Conservation (phyloP, 2,113 vertebrate species). For the Neogobius melanostomus region DNA sequence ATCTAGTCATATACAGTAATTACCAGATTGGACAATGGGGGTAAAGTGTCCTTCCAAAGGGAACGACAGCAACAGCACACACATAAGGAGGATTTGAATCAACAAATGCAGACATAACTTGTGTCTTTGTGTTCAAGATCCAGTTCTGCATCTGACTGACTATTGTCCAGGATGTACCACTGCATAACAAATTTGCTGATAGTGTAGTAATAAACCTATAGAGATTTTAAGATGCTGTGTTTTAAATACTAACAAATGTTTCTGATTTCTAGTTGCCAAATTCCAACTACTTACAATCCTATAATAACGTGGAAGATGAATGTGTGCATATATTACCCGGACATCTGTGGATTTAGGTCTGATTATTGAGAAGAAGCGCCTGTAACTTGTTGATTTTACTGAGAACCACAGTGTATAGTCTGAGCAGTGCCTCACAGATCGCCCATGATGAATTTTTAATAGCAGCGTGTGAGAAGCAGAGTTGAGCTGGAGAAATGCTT, state of each 20-base stretch:
- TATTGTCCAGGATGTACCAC: no score
- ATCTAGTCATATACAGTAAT: no score
- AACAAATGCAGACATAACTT: background rate
- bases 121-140: background rate
- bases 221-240: no score
- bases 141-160: background rate
- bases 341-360: no score
- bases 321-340: background rate
- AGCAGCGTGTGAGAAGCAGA: background rate
- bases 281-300: background rate
- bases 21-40: background rate
- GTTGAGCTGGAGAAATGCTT: background rate
- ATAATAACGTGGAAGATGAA: background rate
- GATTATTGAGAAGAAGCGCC: background rate
- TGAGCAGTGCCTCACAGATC: background rate
- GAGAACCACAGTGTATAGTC: slow-evolving; percentile 5
- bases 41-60: background rate
- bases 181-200: no score
- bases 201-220: no score
- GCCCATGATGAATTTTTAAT: slow-evolving; percentile 1
- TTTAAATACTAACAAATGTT: no score
- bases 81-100: background rate
- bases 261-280: background rate
- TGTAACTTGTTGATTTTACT: background rate
- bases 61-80: background rate